Base-by-base conservation (phyloP, 2,888 invertebrate species). In the Microctonus hyperodae region DNA sequence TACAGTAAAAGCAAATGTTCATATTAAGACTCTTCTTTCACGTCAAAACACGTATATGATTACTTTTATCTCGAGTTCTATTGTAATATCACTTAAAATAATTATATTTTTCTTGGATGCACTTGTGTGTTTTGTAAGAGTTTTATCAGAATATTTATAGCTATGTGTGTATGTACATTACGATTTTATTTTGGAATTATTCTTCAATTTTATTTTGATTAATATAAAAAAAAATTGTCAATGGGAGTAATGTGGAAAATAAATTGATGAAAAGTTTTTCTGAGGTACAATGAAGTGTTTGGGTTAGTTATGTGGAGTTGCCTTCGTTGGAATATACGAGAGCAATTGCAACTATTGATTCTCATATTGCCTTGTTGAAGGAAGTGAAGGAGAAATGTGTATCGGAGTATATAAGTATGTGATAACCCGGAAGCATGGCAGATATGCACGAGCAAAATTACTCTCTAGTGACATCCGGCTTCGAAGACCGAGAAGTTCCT, bases 401-500 rank as follows among this genome's bases (percentile, higher is more conserved):
- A 44, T 7, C 7, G 44, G 16, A 44, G 16, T 44, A 6, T 44
- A 44, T 44, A 16, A 44, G 44, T 16, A 7, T 7, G 6, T 16
- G 16, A 44, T 16, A 44, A 16, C 44, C 51, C 51, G 25, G 51
- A 51, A 51, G 23, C 4, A 11, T 23, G 25, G 51, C 51, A 51
- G 51, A 51, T 51, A 51, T 51, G 22, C 51, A 51, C 51, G 51
- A 22, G 22, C 22, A 25, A 25, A 51, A 51, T 51, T 51, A 51
- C 51, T 51, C 51, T 51, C 51, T 25, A 25, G 51, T 51, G 51
- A 51, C 25, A 25, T 51, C 51, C 51, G 51, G 51, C 13, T 23
- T 51, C 25, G 51, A 25, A 51, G 51, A 51, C 51, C 51, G 51
- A 51, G 51, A 51, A 51, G 51, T 51, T 51, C 51, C 51, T 51